Evolutionary conservation across 2,888 invertebrate genomes (phyloP), one percentile per base, ranked within the genome.

Genomic region (Endomychus coccineus): DNA sequence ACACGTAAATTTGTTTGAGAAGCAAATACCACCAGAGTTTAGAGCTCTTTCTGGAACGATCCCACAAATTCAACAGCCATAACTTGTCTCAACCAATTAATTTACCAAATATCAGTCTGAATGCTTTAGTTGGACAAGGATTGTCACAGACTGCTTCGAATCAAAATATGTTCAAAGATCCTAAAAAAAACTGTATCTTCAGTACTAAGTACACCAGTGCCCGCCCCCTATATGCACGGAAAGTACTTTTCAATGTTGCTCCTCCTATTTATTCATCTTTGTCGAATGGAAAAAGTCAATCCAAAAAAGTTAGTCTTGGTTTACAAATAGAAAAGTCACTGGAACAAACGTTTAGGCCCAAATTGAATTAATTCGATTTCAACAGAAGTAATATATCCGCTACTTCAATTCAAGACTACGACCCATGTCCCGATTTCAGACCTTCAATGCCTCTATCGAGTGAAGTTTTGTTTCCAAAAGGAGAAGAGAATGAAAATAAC

Each of bases 381-480:
- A 54, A 52, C 28, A 50, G 43, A 23, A 54, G 53, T 27, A 56
- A 55, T 27, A 34, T 48, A 3, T 58, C 59, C 1, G 43, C 48
- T 3, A 43, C 44, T 15, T 59, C 62, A 2, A 10, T 52, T 2
- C 63, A 64, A 9, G 65, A 67, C 37, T 58, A 62, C 36, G 66
- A 66, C 43, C 61, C 66, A 1, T 62, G 59, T 44, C 61, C 85
- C 0, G 87, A 89, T 60, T 92, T 89, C 54, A 78, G 83, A 54
- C 86, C 90, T 0, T 78, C 89, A n/a, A 79, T 90, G 49, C 82
- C 85, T 0, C 62, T 90, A 25, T 91, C 91, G 85, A 81, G 33
- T 83, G 90, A 90, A 66, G 78, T 91, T 1, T 78, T 80, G 45
- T 78, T 89, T 1, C 81, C 74, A 31, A 91, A 91, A 2, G 92